Evolutionary conservation across 2,797 vertebrate genomes (phyloP).

Genomic region (Melanotaenia boesemani): DNA sequence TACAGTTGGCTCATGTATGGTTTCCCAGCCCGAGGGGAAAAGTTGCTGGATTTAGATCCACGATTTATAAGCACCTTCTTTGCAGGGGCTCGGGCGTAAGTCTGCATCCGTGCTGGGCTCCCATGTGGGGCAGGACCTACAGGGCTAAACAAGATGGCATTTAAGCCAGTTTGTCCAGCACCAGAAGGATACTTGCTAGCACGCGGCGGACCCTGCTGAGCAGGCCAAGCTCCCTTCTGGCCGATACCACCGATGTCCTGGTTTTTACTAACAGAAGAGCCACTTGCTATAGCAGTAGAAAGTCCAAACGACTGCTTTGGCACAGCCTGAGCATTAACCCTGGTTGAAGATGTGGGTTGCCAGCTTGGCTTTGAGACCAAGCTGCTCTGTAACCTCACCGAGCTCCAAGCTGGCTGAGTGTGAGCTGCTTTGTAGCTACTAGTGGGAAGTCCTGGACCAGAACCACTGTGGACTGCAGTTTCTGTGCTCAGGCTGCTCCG

Average conservation of each 20-base stretch:
- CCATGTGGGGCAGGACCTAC: rapidly evolving
- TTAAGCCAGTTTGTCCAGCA: too few species aligned
- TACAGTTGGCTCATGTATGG: rapidly evolving
- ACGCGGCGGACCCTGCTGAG: not conserved
- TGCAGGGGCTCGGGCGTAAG: conserved; percentile 18
- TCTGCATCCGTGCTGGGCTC: not conserved
- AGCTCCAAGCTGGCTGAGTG: not conserved
- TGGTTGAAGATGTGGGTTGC: rapidly evolving
- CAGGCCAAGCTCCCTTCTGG: not conserved
- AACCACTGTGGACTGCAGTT: not conserved
- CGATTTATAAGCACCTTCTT: not conserved
- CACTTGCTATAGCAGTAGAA: conserved; percentile 19
- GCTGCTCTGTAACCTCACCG: not conserved
- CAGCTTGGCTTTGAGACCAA: not conserved
- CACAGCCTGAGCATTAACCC: not conserved
- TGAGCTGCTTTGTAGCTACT: not conserved
- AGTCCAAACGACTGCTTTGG: rapidly evolving
- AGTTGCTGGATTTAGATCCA: too few species aligned
- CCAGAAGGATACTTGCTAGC: not conserved
- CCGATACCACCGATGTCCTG: rapidly evolving
- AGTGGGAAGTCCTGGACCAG: not conserved
- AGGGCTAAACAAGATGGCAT: not conserved
- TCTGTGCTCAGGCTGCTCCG: not conserved
- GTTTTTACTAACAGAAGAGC: not conserved
- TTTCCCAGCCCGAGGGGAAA: not conserved